Evolutionary conservation across 2,888 invertebrate species (phyloP).

Genomic region (Drosophila paramelanica): DNA sequence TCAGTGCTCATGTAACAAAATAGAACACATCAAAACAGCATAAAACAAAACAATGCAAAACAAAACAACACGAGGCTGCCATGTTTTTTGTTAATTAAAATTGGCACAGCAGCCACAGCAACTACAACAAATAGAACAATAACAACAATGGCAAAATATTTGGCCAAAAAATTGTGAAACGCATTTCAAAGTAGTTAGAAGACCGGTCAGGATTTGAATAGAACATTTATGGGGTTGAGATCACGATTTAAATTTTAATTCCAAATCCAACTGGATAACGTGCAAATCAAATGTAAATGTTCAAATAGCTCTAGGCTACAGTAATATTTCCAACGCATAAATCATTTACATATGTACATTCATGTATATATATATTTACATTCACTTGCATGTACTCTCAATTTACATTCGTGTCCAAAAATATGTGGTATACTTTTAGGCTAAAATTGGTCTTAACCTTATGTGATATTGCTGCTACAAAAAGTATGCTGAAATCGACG

Average conservation of each 20-base stretch:
- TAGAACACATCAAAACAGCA: conserved; percentile 27
- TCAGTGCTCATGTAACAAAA: conserved; percentile 7
- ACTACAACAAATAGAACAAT: conserved; percentile 19
- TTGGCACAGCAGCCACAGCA: conserved; percentile 55
- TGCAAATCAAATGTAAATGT: conserved; percentile 9
- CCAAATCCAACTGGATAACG: conserved; percentile 16
- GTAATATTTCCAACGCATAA: not conserved
- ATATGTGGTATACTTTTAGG: conserved; percentile 4
- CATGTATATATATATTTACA: not conserved
- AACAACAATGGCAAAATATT: conserved; percentile 14
- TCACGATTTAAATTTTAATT: conserved; percentile 16
- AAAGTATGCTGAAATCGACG: conserved; percentile 1
- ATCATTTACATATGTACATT: not conserved
- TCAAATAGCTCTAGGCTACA: not conserved
- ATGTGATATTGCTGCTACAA: not conserved
- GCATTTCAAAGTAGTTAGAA: conserved; percentile 29
- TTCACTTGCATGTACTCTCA: too few species aligned
- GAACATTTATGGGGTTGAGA: conserved; percentile 23
- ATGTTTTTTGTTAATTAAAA: conserved; percentile 77
- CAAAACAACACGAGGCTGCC: conserved; percentile 52
- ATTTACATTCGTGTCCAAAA: not conserved
- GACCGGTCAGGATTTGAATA: conserved; percentile 46
- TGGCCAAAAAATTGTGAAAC: conserved; percentile 21
- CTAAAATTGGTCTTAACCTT: not conserved
- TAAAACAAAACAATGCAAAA: conserved; percentile 23